Evolutionary conservation across 92 coral and sea anemone genomes (phyloP).

Genomic region (Phymanthus crucifer): DNA sequence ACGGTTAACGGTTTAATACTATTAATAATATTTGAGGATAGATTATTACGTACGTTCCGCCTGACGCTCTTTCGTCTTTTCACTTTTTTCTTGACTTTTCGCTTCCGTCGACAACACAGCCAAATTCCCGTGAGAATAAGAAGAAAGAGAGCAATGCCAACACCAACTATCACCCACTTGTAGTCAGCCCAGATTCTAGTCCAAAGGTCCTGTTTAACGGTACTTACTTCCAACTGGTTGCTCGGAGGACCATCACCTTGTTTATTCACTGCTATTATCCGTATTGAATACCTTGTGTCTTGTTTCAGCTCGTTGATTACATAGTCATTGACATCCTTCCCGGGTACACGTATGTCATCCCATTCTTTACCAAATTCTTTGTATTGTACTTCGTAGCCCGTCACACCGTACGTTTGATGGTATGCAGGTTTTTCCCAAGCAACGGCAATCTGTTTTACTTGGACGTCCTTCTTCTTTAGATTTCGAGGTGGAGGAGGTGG

Average conservation of each 20-base stretch:
- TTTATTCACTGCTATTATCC: neutral
- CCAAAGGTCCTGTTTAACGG: neutral
- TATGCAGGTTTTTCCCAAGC: constrained; percentile 13
- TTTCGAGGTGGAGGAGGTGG: constrained; percentile 25
- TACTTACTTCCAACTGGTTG: neutral
- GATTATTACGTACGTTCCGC: constrained; percentile 10
- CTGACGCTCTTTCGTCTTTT: neutral
- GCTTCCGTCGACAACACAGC: constrained; percentile 21
- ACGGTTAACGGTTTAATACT: no score
- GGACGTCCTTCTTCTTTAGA: neutral
- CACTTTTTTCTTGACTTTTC: neutral
- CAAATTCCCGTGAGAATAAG: neutral
- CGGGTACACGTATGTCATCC: neutral
- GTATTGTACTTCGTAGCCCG: constrained; percentile 6
- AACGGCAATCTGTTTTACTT: neutral
- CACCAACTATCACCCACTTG: constrained; percentile 20
- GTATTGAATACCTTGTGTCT: neutral
- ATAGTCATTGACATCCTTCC: neutral
- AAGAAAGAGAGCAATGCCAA: constrained; percentile 9
- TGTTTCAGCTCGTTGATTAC: constrained; percentile 7
- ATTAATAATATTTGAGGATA: no score
- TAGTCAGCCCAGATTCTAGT: neutral
- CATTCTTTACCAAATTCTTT: constrained; percentile 5
- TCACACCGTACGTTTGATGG: constrained; percentile 1
- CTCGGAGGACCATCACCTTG: constrained; percentile 16